Evolutionary conservation across 1,140 invertebrate species (phyloP), one percentile per base, ranked within the genome.

Genomic region (Drosophila bifasciata): DNA sequence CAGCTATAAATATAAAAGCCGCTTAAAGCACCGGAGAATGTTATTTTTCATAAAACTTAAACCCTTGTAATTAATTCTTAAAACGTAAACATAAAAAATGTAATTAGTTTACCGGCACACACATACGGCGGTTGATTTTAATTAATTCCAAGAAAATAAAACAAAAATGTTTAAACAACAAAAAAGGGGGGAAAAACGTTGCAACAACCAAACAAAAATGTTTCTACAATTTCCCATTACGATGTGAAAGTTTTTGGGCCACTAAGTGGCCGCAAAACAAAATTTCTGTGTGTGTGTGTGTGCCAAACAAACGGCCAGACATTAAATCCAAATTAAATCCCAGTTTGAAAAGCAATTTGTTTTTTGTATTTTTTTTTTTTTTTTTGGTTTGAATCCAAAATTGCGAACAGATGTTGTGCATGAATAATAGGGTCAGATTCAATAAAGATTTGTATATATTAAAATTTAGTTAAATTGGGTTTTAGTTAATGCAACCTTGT

Each of bases 271-370:
- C 62, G 49, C 32, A 36, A 25, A 36, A 36, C 32, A 36, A 36
- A 36, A 36, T 36, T 36, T 36, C 11, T 25, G 23, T 36, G 32
- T 13, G 11, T 36, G n/a, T n/a, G n/a, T 36, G 4, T 9, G 13
- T 11, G 32, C 28, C 61, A 52, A 58, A 59, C 43, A 13, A 51
- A 28, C 28, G 60, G n/a, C n/a, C 16, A 44, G 41, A 46, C 56
- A 58, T 63, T 64, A 43, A 57, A 52, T 52, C 9, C 36, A 52
- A 28, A 44, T 21, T 51, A 51, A 40, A 66, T 57, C 32, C 2
- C 32, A 36, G 32, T 13, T 36, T 36, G 4, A 36, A 36, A 36
- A 36, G 32, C 32, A 36, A 36, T 36, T 36, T 36, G 25, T 51
- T 50, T 51, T 16, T 52, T 57, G n/a, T 52, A 23, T 57, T 32